Evolutionary conservation across 2,888 invertebrate species (phyloP), one percentile per base, ranked within the genome.

Genomic region (Strigamia crassipes): DNA sequence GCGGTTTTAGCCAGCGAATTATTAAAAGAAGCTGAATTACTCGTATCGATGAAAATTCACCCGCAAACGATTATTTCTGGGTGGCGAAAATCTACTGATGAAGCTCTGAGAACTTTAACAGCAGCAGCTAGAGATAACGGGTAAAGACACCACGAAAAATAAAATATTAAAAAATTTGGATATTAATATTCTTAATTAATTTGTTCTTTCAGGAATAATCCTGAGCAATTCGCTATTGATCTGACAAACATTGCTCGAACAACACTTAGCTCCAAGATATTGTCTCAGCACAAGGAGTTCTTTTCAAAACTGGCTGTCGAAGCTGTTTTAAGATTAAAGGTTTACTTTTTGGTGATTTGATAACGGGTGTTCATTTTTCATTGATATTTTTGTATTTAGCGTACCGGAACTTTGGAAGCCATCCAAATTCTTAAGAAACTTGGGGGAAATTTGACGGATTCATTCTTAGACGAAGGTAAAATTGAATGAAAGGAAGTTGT

Each of bases 371-470:
- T 3, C 18, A 77, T 5, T 27, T 27, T 77, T 4, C 15, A 5
- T 31, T 10, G 31, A 10, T 80, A 27, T 42, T 42, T 9, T 78
- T 66, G 5, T 42, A 18, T 66, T 66, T 80, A 87, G 87, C 97
- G 97, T 13, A 96, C 97, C 79, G 97, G 96, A 10, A 96, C 97
- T 88, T 89, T 99, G 56, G 94, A 94, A 85, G 95, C 99, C 9
- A 99, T 99, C 87, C 99, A 99, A 89, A 94, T 99, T 66, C 97
- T 99, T 83, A 99, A 99, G 88, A 99, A 97, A 86, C 92, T 94
- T 83, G 99, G 99, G 84, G 97, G 95, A 83, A 92, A 94, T 38
- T 90, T 99, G 81, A 92, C 93, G 83, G 98, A 99, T 86, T 99
- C 99, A 0, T 99, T 97, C 89, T 90, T 99, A 77, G 99, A 99